Evolutionary conservation across 92 coral and sea anemone species (phyloP).

Genomic region (Phenganax marumi): DNA sequence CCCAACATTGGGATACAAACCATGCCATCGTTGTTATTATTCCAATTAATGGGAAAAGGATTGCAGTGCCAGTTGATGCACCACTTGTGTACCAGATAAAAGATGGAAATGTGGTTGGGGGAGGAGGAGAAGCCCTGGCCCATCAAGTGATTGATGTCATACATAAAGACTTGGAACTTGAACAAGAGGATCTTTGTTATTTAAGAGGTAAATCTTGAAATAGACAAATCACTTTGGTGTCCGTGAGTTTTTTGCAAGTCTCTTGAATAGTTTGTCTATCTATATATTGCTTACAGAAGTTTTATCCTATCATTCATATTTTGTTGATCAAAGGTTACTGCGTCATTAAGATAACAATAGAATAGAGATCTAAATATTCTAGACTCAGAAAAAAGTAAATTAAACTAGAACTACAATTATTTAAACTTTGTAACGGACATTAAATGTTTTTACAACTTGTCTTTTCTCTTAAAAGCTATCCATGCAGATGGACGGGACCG

Average conservation of each 20-base stretch:
- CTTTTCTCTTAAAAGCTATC: neutral
- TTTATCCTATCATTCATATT: no score
- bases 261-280: no score
- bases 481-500: neutral
- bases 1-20: neutral
- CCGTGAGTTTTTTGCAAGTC: no score
- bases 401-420: no score
- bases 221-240: no score
- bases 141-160: neutral
- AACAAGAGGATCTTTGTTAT: neutral
- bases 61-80: conserved; percentile 5
- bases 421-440: no score
- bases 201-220: neutral
- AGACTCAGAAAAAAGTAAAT: no score
- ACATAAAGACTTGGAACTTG: neutral
- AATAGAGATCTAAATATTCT: no score
- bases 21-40: conserved; percentile 1
- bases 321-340: no score
- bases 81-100: neutral
- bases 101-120: neutral
- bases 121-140: neutral
- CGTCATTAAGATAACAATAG: no score
- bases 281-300: no score
- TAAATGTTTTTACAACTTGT: no score
- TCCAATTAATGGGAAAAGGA: neutral